Evolutionary conservation across 2,113 vertebrate genomes (phyloP).

Genomic region (Oplegnathus fasciatus): DNA sequence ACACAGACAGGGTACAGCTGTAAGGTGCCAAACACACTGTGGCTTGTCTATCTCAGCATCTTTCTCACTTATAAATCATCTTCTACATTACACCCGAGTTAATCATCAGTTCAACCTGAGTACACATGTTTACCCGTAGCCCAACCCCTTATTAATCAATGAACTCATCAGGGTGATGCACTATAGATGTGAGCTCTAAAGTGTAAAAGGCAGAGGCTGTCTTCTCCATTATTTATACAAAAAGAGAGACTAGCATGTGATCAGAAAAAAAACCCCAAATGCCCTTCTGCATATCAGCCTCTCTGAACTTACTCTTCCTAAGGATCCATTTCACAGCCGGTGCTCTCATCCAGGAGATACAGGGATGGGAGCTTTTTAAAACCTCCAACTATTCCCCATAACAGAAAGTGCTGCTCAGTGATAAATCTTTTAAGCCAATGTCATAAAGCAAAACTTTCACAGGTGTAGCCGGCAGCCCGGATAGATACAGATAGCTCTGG

Average conservation of each 20-base stretch:
- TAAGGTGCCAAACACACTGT: conserved; percentile 22
- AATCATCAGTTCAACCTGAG: conserved; percentile 36
- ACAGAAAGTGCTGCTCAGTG: conserved; percentile 67
- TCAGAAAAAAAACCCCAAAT: conserved; percentile 5
- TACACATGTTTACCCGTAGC: conserved; percentile 23
- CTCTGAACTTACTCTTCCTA: conserved; percentile 59
- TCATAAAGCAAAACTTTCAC: conserved; percentile 80
- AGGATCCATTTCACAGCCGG: conserved; percentile 73
- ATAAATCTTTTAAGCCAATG: conserved; percentile 79
- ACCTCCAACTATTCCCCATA: conserved; percentile 38
- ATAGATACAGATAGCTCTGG: conserved; percentile 64
- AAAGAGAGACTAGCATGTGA: conserved; percentile 29
- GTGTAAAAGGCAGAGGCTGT: neutral
- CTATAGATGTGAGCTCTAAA: conserved; percentile 7
- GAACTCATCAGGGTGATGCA: conserved; percentile 55
- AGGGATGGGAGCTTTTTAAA: conserved; percentile 61
- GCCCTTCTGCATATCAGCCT: conserved; percentile 48
- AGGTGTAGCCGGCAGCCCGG: conserved; percentile 67
- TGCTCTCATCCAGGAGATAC: conserved; percentile 55
- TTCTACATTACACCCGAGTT: conserved; percentile 33
- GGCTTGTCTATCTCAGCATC: conserved; percentile 18
- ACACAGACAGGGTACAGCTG: conserved; percentile 26
- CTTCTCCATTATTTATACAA: conserved; percentile 10
- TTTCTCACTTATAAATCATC: conserved; percentile 46
- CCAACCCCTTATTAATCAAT: conserved; percentile 43